A percentile compares a stretch with the other conserved stretches of the same genome.
Conservation (phyloP, 2,797 vertebrate species). For the Hybognathus amarus region DNA sequence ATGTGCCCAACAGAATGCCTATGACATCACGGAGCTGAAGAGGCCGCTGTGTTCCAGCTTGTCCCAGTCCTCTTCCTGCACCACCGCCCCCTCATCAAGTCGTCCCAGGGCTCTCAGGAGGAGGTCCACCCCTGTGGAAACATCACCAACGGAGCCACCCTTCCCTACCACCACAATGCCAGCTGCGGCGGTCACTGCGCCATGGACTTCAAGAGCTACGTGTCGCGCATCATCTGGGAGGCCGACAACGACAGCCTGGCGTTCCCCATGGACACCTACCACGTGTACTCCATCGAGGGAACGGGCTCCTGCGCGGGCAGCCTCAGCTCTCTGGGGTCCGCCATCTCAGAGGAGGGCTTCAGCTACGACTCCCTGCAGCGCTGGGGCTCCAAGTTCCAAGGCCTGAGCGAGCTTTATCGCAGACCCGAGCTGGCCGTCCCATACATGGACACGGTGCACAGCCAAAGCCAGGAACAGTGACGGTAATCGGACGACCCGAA, state of each 20-base stretch:
- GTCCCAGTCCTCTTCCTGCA: slow-evolving; percentile 79
- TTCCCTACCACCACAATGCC: slow-evolving; percentile 60
- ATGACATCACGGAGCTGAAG: slow-evolving; percentile 86
- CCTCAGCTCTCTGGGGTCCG: slow-evolving; percentile 84
- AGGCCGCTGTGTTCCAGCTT: slow-evolving; percentile 81
- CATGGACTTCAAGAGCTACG: slow-evolving; percentile 83
- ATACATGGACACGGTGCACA: slow-evolving; percentile 64
- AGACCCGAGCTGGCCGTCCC: slow-evolving; percentile 69
- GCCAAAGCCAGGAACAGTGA: slow-evolving; percentile 63
- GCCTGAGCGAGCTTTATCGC: slow-evolving; percentile 79
- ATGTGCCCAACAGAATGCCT: slow-evolving; percentile 76
- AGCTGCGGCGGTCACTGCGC: slow-evolving; percentile 61
- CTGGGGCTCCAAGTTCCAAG: slow-evolving; percentile 84
- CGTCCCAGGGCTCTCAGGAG: slow-evolving; percentile 78
- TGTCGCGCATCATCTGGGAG: slow-evolving; percentile 82
- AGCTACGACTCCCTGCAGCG: slow-evolving; percentile 74
- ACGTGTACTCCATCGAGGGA: slow-evolving; percentile 84
- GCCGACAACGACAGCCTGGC: slow-evolving; percentile 80
- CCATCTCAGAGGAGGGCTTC: slow-evolving; percentile 69
- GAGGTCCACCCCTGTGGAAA: slow-evolving; percentile 72
- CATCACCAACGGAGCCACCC: slow-evolving; percentile 42
- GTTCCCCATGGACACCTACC: slow-evolving; percentile 78
- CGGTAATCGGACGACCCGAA: slow-evolving; percentile 50
- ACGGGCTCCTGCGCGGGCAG: slow-evolving; percentile 78
- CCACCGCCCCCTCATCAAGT: slow-evolving; percentile 78